These are phyloP conservation scores for Myotis pilosus DNA, from an alignment of 2,797 vertebrate genomes.

Conservation along the genomic window DNA sequence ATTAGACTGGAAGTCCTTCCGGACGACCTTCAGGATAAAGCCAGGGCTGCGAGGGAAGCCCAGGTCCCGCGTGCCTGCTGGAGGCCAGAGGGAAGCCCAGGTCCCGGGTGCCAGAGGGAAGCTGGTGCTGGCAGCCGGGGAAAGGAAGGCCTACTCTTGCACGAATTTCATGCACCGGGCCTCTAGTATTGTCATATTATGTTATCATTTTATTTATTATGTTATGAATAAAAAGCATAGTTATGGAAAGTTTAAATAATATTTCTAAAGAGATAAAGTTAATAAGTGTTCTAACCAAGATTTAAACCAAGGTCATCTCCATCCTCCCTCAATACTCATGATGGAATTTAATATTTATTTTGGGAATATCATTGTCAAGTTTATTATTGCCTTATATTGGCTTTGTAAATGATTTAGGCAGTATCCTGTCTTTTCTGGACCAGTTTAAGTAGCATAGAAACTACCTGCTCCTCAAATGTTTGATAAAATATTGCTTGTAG, in stretches of 20 bases:
- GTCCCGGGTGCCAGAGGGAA: too few species aligned
- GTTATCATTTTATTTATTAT: not conserved
- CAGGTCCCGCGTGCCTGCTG: fast-evolving
- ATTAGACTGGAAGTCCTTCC: too few species aligned
- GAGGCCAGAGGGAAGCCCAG: too few species aligned
- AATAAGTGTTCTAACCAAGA: not conserved
- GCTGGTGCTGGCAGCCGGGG: fast-evolving
- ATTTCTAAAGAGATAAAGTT: not conserved
- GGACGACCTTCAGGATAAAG: too few species aligned
- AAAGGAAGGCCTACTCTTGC: too few species aligned
- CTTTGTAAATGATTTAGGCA: not conserved
- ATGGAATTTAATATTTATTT: not conserved
- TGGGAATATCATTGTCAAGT: not conserved
- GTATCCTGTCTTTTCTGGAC: not conserved
- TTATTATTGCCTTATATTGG: not conserved
- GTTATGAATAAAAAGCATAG: not conserved
- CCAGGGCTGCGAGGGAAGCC: too few species aligned
- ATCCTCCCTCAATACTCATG: not conserved
- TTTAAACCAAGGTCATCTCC: not conserved
- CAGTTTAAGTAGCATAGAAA: not conserved
- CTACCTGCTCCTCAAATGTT: not conserved
- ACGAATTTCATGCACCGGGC: too few species aligned
- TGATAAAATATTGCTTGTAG: not conserved
- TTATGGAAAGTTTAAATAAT: not conserved
- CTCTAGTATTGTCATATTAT: not conserved